phyloP scores from a whole-genome alignment of 1,140 invertebrate species.

The Diprion similis region DNA sequence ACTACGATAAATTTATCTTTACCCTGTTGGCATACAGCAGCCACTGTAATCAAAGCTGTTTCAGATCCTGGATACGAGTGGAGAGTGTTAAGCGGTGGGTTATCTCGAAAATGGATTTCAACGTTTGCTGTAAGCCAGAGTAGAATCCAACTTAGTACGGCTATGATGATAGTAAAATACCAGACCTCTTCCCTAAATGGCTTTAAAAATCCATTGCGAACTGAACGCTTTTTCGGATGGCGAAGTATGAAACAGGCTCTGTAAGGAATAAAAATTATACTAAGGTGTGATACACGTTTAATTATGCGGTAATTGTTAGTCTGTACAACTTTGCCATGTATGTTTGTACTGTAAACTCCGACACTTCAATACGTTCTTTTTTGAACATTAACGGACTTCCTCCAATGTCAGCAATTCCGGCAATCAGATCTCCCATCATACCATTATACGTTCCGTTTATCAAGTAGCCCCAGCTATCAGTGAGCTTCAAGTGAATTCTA shows the following conservation, averaged over 20 bases:
- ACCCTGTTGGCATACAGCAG: conserved; percentile 65
- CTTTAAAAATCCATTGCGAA: conserved; percentile 61
- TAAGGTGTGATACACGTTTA: no score
- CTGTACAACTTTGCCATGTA: conserved; percentile 64
- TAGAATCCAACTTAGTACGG: conserved; percentile 36
- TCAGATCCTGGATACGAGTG: conserved; percentile 36
- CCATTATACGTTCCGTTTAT: conserved; percentile 73
- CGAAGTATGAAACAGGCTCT: conserved; percentile 70
- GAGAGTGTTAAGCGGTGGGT: conserved; percentile 4
- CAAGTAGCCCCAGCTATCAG: conserved; percentile 70
- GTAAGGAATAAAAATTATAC: conserved; percentile 15
- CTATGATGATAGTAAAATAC: conserved; percentile 35
- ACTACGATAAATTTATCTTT: background rate
- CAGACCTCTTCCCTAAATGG: conserved; percentile 42
- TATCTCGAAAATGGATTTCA: conserved; percentile 22
- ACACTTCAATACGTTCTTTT: conserved; percentile 62
- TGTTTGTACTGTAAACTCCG: conserved; percentile 67
- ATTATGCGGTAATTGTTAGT: no score
- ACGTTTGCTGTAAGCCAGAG: conserved; percentile 32
- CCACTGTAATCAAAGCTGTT: conserved; percentile 50
- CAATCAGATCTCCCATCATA: conserved; percentile 67
- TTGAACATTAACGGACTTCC: conserved; percentile 67
- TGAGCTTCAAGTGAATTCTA: conserved; percentile 62
- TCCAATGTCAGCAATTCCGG: conserved; percentile 67
- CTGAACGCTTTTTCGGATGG: conserved; percentile 66